Base-by-base conservation (phyloP, 2,113 vertebrate species). In the Hemiprocne comata region DNA sequence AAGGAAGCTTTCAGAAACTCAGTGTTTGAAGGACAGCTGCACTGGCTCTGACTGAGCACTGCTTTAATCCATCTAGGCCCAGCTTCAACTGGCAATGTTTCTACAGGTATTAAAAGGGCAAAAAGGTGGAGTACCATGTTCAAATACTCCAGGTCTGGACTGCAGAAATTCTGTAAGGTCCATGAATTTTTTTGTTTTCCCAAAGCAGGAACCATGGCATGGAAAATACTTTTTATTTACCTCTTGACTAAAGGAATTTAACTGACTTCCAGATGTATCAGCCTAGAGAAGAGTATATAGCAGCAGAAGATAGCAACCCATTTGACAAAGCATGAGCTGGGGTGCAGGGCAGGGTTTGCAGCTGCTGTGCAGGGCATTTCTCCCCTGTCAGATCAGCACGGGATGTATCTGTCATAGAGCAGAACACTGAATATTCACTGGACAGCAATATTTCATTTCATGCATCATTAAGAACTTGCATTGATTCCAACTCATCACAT, bases 361-460 rank as follows among this genome's bases (percentile, higher is more conserved):
- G 75, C 78, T 93, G 75, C 46, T 65, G 24, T 40, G 65, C 0
- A 3, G 71, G 76, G 60, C 0, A 10, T 93, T 92, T 50, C 79
- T 88, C 34, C 62, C 83, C 80, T 88, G 92, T 89, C 93, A 90
- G 19, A 73, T 64, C 76, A 89, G 65, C 51, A 19, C 31, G 50
- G 54, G 86, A 92, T 92, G 66, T 69, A 76, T 88, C 85, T 89
- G 57, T 95, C 66, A 51, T 2, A 26, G 51, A 92, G 76, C 86
- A 89, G 69, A 94, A 53, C 66, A 46, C 71, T 70, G 93, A 80
- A 75, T 82, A 92, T 71, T 94, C 90, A 66, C 76, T 75, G 80
- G 92, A 87, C 81, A 94, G 91, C 92, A 93, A 65, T 94, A 91
- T 93, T 97, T 97, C 92, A 97, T 95, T 97, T 97, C 92, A 95